Evolutionary conservation across 2,888 invertebrate genomes (phyloP), one percentile per base, ranked within the genome.

Genomic region (Melanargia galathea): DNA sequence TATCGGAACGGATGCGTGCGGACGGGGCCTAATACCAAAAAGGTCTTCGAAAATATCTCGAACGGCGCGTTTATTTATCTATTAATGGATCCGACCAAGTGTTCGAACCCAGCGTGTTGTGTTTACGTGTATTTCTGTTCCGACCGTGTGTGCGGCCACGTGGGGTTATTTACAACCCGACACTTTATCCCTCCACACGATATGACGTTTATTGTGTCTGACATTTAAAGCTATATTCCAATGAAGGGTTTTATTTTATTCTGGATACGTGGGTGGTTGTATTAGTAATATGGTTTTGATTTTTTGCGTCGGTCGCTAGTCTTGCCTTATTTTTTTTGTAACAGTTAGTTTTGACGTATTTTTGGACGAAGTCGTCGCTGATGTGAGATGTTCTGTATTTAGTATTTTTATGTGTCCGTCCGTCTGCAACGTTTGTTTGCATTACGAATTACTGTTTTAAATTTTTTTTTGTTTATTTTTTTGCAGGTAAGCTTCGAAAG

Each of bases 61-160:
- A 61, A 54, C 63, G 63, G 16, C 8, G 68, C 74, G 67, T 87
- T 83, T 87, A 82, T 86, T 85, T 86, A 79, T 86, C 87, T 90
- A 90, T 89, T 86, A 85, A 86, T 90, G 87, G 77, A 68, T 65
- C 66, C 60, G 75, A 73, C 82, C 86, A 81, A 88, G 87, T 87
- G 87, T 86, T 87, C 81, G 45, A 79, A 65, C 82, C 81, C 84
- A 86, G 84, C 87, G 85, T 83, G 81, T 83, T 83, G 83, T 87
- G 87, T 88, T 87, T 87, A 88, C 78, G 82, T 74, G 77, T 90
- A 89, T 89, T 89, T 88, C 86, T 85, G 86, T 85, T 79, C 77
- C 84, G 73, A 78, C 86, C 82, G 84, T 84, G 86, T 83, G 72
- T 82, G 77, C 74, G 76, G 72, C 81, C 86, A 85, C 86, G 84